Base-by-base conservation (phyloP, 2,888 invertebrate species). In the Drosophila cognata region DNA sequence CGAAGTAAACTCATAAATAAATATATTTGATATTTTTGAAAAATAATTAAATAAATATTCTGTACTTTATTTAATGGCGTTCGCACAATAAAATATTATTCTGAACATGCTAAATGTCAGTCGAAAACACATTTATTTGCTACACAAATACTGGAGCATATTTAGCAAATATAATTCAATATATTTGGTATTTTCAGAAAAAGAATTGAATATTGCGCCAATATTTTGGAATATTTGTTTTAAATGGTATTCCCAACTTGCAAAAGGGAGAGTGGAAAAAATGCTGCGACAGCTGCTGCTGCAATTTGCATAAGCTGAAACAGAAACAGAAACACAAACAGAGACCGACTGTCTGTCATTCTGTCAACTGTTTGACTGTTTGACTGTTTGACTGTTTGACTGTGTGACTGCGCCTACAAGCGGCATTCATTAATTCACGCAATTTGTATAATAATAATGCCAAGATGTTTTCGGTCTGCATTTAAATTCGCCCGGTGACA, bases 251-350 rank as follows among this genome's bases (percentile, higher is more conserved):
- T 29, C 36, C 29, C 67, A 35, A 56, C 51, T 57, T 46, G 55
- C 58, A 53, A 55, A 55, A 10, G 7, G 5, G 7, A 48, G 11
- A n/a, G 33, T 16, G 21, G 21, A 43, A 1, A 48, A 57, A 59
- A 38, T 48, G 52, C 33, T 33, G 56, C 41, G 28, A 55, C 67
- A 68, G 81, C 87, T 73, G 87, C 81, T 80, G 81, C 69, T 84
- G 79, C 82, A 82, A 84, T 89, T 89, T 89, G 84, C 89, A 89
- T 88, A 84, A 80, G 68, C 61, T 63, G 81, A 76, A 77, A 59
- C 62, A 28, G 55, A 50, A 43, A 43, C 43, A 36, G 46, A 35
- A 55, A 36, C 58, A 58, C 71, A 35, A 55, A 36, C 58, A 58
- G 77, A 71, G 80, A 68, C 59, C 31, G 55, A 51, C 56, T 61